Conservation (phyloP, 2,888 invertebrate species). For the Troides helena region DNA sequence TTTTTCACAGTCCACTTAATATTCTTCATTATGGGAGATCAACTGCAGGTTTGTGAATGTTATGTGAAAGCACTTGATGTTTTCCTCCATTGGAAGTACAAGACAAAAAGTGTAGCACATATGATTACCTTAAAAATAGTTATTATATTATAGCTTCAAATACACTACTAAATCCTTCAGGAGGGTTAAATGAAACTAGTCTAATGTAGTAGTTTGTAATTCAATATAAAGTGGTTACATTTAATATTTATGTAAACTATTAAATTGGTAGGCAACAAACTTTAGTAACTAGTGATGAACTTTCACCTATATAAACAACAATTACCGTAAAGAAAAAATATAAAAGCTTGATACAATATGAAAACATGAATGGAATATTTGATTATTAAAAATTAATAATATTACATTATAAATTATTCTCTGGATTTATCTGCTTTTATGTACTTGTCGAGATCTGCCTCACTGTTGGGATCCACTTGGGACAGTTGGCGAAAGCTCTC, state of each 20-base stretch:
- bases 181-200: not conserved
- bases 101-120: too few relatives aligned
- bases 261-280: too few relatives aligned
- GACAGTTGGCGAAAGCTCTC: conserved; percentile 95
- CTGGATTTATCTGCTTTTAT: conserved; percentile 85
- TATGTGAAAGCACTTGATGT: too few relatives aligned
- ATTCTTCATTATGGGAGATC: too few relatives aligned
- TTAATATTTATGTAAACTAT: not conserved
- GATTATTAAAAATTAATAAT: not conserved
- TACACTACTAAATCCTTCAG: too few relatives aligned
- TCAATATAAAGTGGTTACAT: conserved; percentile 2
- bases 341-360: conserved; percentile 10
- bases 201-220: conserved; percentile 14
- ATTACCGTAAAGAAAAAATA: conserved; percentile 12
- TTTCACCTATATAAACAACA: conserved; percentile 10
- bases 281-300: conserved; percentile 3
- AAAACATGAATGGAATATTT: conserved; percentile 10
- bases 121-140: too few relatives aligned
- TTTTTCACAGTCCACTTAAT: too few relatives aligned
- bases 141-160: too few relatives aligned
- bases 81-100: too few relatives aligned
- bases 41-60: too few relatives aligned
- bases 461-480: conserved; percentile 90
- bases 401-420: conserved; percentile 32
- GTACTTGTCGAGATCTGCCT: conserved; percentile 87